Evolutionary conservation across 1,140 invertebrate species (phyloP), one percentile per base, ranked within the genome.

Genomic region (Araneus ventricosus): DNA sequence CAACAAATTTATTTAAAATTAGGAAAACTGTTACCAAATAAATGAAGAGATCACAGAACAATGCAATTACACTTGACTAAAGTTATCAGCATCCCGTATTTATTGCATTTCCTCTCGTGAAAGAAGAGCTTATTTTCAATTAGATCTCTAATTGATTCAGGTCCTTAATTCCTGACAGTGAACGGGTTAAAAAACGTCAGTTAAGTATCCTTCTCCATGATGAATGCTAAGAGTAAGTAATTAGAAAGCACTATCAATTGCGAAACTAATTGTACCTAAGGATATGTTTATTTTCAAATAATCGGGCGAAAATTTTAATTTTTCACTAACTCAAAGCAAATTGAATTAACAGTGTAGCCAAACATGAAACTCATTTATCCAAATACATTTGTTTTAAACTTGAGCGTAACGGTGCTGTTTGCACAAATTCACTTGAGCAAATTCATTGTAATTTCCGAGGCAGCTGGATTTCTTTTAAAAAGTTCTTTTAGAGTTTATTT

Each of bases 381-480:
- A 34, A 75, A 75, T 17, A 14, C 30, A 70, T 75, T 75, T 75
- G 30, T 20, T 75, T 75, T 75, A 75, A 75, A 22, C 67, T 75
- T 30, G 14, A 75, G 67, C 14, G 27, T 14, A 34, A 75, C 30
- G 5, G 4, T 34, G 30, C 20, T 34, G 30, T 37, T 75, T 75
- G 30, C 17, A 34, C 30, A 37, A 34, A 75, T 75, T 75, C 20
- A 20, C 67, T 17, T 4, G 67, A 37, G 30, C 4, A 34, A 75
- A 14, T 20, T 4, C 30, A 27, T 27, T n/a, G 61, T 27, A 63
- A 4, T 63, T 22, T n/a, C 61, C 1, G 24, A 14, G 20, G n/a
- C 22, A 24, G 61, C 8, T 63, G n/a, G 4, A 22, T n/a, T 6
- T 20, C 24, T 75, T 2, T 14, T 14, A 70, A 75, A 63, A 17